A percentile compares a stretch with the other conserved stretches of the same genome.
Evolutionary conservation across 2,797 vertebrate species (phyloP).

Genomic region (Esox lucius): DNA sequence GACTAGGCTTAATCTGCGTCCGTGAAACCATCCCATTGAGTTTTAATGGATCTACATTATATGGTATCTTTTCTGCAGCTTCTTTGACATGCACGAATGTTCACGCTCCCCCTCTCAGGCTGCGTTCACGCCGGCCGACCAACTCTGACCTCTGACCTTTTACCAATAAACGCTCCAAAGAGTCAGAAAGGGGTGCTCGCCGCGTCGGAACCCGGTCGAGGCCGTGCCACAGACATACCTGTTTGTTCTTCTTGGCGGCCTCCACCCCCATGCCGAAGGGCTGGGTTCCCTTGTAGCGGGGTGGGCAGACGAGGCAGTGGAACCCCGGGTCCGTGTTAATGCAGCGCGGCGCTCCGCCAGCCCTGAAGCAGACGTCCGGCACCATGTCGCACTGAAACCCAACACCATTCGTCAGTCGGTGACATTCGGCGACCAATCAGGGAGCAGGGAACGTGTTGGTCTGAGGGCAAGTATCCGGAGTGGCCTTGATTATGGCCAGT

Average conservation of each 20-base stretch:
- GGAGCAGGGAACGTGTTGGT: too few species aligned
- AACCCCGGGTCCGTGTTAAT: conserved; percentile 94
- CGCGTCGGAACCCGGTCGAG: background rate
- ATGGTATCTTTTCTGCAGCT: too few species aligned
- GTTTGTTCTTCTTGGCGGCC: conserved; percentile 85
- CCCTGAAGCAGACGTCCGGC: conserved; percentile 88
- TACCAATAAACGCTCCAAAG: too few species aligned
- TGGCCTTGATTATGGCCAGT: too few species aligned
- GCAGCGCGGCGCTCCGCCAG: conserved; percentile 82
- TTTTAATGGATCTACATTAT: too few species aligned
- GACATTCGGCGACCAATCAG: too few species aligned
- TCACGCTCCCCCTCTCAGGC: background rate
- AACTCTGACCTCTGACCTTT: background rate
- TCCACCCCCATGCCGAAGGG: conserved; percentile 91
- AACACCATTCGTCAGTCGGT: too few species aligned
- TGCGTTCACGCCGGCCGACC: background rate
- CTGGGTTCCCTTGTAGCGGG: conserved; percentile 92
- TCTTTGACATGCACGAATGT: background rate
- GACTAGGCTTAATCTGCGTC: too few species aligned
- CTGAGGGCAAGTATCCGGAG: too few species aligned
- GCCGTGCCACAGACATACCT: conserved; percentile 68
- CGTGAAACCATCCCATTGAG: too few species aligned
- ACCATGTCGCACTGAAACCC: conserved; percentile 86
- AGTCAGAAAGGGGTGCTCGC: background rate
- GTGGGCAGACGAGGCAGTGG: conserved; percentile 94